Evolutionary conservation across 1,140 invertebrate genomes (phyloP), one percentile per base, ranked within the genome.

Genomic region (Brachionus rotundiformis): DNA sequence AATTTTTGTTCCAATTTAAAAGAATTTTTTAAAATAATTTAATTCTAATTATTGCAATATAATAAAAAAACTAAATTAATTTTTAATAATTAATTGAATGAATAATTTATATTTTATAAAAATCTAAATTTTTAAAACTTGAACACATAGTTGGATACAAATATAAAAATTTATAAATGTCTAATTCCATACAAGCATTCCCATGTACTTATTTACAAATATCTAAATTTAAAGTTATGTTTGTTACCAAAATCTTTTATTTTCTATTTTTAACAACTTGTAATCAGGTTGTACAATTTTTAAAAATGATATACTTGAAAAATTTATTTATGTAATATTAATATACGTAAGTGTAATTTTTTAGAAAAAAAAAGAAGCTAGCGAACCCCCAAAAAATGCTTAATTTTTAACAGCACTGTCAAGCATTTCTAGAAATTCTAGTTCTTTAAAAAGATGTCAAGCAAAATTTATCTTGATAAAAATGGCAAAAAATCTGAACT

Each of bases 401-500:
- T 29, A 33, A 63, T 63, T 63, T 63, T 63, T 63, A 63, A 10
- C 25, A 29, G 25, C 61, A 33, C 23, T 23, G 8, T 27, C 7
- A 63, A 29, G 19, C 29, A 27, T 63, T 63, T 73, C 39, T 39
- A 25, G 10, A 36, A 16, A 19, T n/a, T n/a, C n/a, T n/a, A n/a
- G n/a, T n/a, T n/a, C n/a, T n/a, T n/a, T n/a, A 7, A 23, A 44
- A 73, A 11, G 16, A 73, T 73, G 68, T 73, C 68, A 27, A 73
- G 44, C 25, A 73, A 73, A 29, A 19, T 23, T 19, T 13, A 19
- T 44, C 44, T 73, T 41, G 68, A 73, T 29, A 73, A 25, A 25
- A 73, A 73, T 23, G 7, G 16, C 11, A 73, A 25, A 44, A 73
- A 73, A 27, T 73, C 68, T 73, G 68, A 73, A 44, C 6, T 73